phyloP scores from a whole-genome alignment of 2,888 invertebrate genomes.

The Brenthis hecate region DNA sequence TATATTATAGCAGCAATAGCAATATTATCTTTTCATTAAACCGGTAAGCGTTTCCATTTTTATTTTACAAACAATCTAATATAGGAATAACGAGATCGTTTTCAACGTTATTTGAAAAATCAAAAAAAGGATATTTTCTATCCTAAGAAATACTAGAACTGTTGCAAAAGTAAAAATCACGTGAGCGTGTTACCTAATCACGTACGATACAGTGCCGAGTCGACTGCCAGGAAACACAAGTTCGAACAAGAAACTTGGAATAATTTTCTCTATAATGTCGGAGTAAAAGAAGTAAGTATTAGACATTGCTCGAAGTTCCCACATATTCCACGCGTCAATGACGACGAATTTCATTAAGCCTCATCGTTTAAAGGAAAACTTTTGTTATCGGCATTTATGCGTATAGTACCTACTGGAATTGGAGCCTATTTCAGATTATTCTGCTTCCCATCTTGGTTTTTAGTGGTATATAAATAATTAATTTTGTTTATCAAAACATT shows the following conservation, averaged over 20 bases:
- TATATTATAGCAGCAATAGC: no score
- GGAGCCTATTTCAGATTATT: neutral
- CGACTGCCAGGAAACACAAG: conserved; percentile 8
- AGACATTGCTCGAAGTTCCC: conserved; percentile 35
- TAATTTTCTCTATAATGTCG: conserved; percentile 32
- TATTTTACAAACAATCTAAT: no score
- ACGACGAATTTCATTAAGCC: conserved; percentile 37
- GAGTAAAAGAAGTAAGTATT: conserved; percentile 23
- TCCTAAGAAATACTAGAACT: neutral
- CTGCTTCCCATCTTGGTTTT: no score
- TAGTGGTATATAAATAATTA: no score
- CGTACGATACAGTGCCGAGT: neutral
- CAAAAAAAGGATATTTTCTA: no score
- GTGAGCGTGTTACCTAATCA: neutral
- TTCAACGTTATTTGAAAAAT: no score
- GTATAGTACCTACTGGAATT: neutral
- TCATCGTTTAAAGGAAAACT: conserved; percentile 24
- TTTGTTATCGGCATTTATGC: conserved; percentile 7
- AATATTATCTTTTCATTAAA: no score
- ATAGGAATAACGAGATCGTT: no score
- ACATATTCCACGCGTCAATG: conserved; percentile 42
- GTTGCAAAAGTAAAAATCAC: neutral
- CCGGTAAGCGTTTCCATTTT: no score
- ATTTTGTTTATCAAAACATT: no score
- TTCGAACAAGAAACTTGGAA: conserved; percentile 10